Percentiles rank a stretch among this genome's conserved stretches.
Evolutionary conservation across 2,113 vertebrate species (phyloP).

Genomic region (Leucopsar rothschildi): DNA sequence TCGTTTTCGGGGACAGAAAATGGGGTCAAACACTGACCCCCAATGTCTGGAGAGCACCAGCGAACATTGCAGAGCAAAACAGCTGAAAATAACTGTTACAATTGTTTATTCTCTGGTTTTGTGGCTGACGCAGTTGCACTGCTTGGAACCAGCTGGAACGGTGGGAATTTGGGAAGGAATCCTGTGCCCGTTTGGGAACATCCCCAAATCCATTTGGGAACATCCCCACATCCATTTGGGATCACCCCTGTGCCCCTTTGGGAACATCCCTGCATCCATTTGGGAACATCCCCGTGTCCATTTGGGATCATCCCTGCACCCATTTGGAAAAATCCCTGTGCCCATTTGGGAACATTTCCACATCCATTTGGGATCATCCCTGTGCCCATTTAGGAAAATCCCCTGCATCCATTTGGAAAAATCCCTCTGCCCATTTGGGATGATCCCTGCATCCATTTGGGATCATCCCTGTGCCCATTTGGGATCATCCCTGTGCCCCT

Average conservation of each 20-base stretch:
- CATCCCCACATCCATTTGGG: no score
- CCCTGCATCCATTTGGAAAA: accelerated
- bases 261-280: not conserved
- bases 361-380: accelerated
- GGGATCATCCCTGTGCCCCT: accelerated
- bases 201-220: no score
- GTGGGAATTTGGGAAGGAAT: not conserved
- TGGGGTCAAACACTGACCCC: not conserved
- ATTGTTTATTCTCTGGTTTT: not conserved
- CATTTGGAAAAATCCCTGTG: accelerated
- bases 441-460: accelerated
- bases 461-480: accelerated
- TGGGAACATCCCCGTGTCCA: accelerated
- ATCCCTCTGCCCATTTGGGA: not conserved
- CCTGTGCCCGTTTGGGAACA: not conserved
- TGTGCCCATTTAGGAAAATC: accelerated
- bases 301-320: accelerated
- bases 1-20: constrained; percentile 1
- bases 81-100: accelerated
- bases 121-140: not conserved
- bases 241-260: not conserved
- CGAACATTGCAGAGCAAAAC: not conserved
- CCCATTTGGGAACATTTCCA: accelerated
- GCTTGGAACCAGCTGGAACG: not conserved
- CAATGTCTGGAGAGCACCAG: not conserved